These are phyloP conservation scores for Arothron firmamentum DNA, from an alignment of 2,113 vertebrate species.

Conservation along the genomic window DNA sequence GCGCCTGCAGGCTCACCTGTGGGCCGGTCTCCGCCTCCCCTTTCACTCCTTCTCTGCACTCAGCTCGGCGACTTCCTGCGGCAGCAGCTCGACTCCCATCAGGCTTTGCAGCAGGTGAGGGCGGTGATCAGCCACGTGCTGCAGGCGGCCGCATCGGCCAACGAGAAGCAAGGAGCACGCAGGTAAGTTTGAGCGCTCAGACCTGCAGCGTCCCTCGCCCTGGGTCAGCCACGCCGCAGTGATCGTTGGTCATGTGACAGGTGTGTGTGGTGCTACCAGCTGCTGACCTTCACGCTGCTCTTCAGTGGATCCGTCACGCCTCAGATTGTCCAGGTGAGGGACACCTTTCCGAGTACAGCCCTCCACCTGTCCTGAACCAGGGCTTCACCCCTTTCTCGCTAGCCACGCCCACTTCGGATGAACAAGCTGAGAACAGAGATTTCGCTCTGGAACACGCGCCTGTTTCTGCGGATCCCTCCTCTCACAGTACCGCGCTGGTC, in stretches of 20 bases:
- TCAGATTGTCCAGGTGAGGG: conserved; percentile 81
- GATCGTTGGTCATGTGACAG: conserved; percentile 62
- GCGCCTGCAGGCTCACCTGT: background rate
- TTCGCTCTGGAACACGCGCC: no score
- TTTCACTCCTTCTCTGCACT: background rate
- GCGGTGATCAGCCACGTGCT: conserved; percentile 81
- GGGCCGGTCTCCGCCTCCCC: background rate
- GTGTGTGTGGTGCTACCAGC: conserved; percentile 89
- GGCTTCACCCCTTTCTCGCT: no score
- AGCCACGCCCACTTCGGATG: no score
- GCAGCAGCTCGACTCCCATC: conserved; percentile 74
- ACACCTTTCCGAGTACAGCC: no score
- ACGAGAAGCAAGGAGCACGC: conserved; percentile 58
- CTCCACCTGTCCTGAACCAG: no score
- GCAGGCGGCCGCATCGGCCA: conserved; percentile 73
- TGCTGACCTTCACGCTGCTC: conserved; percentile 88
- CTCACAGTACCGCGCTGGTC: no score
- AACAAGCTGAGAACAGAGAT: no score
- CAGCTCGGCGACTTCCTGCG: conserved; percentile 85
- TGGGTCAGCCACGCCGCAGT: background rate
- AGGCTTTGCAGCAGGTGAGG: conserved; percentile 80
- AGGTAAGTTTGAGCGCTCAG: conserved; percentile 34
- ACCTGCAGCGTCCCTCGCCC: background rate
- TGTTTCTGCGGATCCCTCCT: no score
- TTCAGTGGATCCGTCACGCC: conserved; percentile 73